Evolutionary conservation across 1,140 invertebrate species (phyloP).

Genomic region (Amphibalanus amphitrite): DNA sequence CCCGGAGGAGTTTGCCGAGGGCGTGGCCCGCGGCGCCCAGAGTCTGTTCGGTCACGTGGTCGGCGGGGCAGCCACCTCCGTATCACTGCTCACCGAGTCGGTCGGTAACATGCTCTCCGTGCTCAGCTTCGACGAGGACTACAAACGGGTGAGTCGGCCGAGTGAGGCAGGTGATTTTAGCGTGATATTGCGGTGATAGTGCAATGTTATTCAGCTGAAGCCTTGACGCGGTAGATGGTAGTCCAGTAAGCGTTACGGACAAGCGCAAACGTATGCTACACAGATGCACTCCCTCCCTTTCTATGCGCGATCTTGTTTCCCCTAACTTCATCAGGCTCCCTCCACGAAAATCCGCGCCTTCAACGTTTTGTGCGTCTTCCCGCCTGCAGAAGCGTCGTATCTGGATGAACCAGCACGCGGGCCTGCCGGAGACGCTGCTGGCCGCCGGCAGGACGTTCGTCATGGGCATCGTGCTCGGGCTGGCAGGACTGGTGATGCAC

Average conservation of each 20-base stretch:
- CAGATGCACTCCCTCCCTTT: too few relatives aligned
- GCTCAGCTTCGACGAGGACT: slow-evolving; percentile 28
- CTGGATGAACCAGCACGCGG: slow-evolving; percentile 32
- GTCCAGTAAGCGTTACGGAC: too few relatives aligned
- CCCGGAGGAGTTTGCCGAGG: slow-evolving; percentile 28
- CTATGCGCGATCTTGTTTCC: too few relatives aligned
- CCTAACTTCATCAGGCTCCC: too few relatives aligned
- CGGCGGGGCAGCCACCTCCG: slow-evolving; percentile 28
- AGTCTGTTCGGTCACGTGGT: slow-evolving; percentile 27
- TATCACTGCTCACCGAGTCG: slow-evolving; percentile 26
- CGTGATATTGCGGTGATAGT: too few relatives aligned
- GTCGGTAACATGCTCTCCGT: slow-evolving; percentile 27
- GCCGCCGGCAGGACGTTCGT: slow-evolving; percentile 39
- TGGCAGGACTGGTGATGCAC: slow-evolving; percentile 46
- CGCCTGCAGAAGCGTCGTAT: slow-evolving; percentile 28
- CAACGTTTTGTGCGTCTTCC: too few relatives aligned
- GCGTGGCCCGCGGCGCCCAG: slow-evolving; percentile 23
- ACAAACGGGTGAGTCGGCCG: slow-evolving; percentile 28
- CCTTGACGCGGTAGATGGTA: too few relatives aligned
- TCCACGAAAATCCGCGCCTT: too few relatives aligned
- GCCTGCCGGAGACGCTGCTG: slow-evolving; percentile 37
- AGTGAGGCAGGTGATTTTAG: too few relatives aligned
- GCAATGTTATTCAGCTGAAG: too few relatives aligned
- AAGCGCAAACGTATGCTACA: too few relatives aligned
- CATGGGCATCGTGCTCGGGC: slow-evolving; percentile 43